Percentiles rank a stretch among this genome's conserved stretches.
Conservation (phyloP, 2,888 invertebrate species). For the Plebejus melissa region DNA sequence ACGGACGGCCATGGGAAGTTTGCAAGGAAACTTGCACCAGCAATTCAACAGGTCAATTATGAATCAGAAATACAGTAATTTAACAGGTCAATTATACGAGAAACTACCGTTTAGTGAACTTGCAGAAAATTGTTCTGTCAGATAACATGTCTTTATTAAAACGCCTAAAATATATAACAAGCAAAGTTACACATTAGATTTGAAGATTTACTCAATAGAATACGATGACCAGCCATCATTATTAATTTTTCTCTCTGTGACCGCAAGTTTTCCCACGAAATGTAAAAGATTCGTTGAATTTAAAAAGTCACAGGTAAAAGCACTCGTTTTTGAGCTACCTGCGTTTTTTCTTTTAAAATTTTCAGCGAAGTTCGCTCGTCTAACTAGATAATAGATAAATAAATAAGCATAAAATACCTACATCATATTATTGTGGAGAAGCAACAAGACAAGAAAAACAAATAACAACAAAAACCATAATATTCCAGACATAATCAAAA, state of each 20-base stretch:
- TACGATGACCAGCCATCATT: too few species aligned
- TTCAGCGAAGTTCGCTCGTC: neutral
- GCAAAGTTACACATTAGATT: neutral
- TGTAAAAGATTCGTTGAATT: too few species aligned
- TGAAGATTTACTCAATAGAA: too few species aligned
- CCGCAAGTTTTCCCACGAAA: too few species aligned
- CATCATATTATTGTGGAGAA: neutral
- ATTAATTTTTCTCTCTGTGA: neutral
- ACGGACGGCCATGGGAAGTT: conserved; percentile 37
- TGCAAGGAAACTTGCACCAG: neutral
- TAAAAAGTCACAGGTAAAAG: too few species aligned
- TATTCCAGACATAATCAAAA: conserved; percentile 20
- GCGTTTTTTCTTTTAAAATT: too few species aligned
- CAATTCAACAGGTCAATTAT: neutral
- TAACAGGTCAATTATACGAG: conserved; percentile 23
- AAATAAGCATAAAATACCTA: neutral
- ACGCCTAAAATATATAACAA: neutral
- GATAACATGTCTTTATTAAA: neutral
- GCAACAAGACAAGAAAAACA: neutral
- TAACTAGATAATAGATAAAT: neutral
- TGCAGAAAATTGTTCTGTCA: neutral
- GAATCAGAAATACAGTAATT: neutral
- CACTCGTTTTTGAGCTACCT: too few species aligned
- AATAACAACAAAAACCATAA: neutral
- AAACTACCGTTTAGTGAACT: conserved; percentile 18